Conservation (phyloP, 2,888 invertebrate species). For the Matsumyia berberina region DNA sequence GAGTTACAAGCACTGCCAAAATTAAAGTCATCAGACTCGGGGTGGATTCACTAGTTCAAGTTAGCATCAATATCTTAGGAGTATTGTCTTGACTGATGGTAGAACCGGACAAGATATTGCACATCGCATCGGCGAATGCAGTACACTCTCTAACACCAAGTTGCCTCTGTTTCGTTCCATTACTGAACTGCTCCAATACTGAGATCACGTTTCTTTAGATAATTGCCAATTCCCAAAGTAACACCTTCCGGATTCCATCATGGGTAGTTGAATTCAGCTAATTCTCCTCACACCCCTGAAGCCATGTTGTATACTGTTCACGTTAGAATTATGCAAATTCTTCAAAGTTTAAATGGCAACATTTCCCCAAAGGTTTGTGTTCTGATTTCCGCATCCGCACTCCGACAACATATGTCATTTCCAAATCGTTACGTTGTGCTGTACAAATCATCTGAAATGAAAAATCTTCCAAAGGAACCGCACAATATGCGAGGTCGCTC, state of each 20-base stretch:
- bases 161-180: too few relatives aligned
- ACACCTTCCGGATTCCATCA: neutral
- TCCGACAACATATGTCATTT: neutral
- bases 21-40: too few relatives aligned
- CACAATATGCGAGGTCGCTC: neutral
- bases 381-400: neutral
- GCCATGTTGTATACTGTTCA: neutral
- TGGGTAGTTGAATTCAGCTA: neutral
- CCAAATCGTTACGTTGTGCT: neutral
- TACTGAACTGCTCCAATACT: too few relatives aligned
- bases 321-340: neutral
- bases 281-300: neutral
- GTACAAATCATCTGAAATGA: neutral
- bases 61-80: too few relatives aligned
- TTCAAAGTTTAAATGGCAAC: neutral
- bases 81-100: too few relatives aligned
- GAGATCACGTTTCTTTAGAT: too few relatives aligned
- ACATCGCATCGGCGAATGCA: too few relatives aligned
- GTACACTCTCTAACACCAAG: too few relatives aligned
- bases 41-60: too few relatives aligned
- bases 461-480: slow-evolving; percentile 6
- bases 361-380: neutral
- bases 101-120: too few relatives aligned
- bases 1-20: too few relatives aligned
- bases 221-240: too few relatives aligned